Percentiles rank a stretch among this genome's conserved stretches.
phyloP scores from a whole-genome alignment of 2,888 invertebrate species.

The Pseudococcus jackbeardsleyi region DNA sequence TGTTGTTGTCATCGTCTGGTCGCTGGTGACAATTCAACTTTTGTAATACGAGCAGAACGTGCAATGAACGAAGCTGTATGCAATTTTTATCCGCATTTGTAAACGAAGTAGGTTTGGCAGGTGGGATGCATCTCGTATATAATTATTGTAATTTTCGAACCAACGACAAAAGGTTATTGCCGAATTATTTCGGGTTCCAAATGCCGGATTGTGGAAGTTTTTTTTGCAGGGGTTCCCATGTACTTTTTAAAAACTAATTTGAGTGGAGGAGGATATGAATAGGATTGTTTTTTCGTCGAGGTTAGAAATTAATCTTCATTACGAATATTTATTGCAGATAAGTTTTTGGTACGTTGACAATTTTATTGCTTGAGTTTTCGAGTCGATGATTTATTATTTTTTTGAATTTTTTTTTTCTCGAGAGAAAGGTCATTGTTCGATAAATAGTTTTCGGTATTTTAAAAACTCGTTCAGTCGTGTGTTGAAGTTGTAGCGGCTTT shows the following conservation, averaged over 20 bases:
- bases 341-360: too few species aligned
- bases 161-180: not conserved
- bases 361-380: too few species aligned
- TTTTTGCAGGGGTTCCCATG: not conserved
- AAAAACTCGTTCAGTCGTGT: too few species aligned
- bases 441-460: too few species aligned
- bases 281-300: too few species aligned
- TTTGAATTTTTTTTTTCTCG: too few species aligned
- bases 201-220: not conserved
- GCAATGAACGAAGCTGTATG: not conserved
- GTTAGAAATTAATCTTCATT: too few species aligned
- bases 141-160: not conserved
- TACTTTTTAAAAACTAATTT: too few species aligned
- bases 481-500: too few species aligned
- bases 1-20: not conserved
- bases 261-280: not conserved
- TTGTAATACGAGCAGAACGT: not conserved
- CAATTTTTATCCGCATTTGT: not conserved
- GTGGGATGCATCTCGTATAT: not conserved
- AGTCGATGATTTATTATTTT: too few species aligned
- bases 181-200: not conserved
- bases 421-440: too few species aligned
- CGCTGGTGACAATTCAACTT: not conserved
- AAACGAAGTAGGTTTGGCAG: not conserved
- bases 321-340: too few species aligned